Evolutionary conservation across 2,113 vertebrate genomes (phyloP).

Genomic region (Bufo bufo): DNA sequence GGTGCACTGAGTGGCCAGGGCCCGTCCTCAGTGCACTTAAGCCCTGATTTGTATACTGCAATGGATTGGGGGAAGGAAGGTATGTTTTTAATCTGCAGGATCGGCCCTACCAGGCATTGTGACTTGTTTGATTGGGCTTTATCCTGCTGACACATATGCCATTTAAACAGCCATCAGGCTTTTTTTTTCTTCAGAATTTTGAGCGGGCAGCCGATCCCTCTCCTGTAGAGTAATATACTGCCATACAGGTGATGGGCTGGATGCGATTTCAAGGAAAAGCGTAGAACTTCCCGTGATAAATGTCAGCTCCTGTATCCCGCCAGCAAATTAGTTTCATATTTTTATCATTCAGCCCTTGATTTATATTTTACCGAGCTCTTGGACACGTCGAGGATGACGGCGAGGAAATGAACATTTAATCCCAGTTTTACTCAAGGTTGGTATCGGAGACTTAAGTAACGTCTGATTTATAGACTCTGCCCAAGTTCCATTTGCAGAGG

Average conservation of each 20-base stretch:
- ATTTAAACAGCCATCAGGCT: too few species aligned
- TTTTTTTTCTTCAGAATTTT: too few species aligned
- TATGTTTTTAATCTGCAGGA: too few species aligned
- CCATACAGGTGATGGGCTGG: constrained; percentile 62
- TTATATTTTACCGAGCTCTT: constrained; percentile 64
- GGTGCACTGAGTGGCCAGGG: too few species aligned
- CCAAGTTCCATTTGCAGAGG: constrained; percentile 24
- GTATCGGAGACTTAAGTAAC: constrained; percentile 60
- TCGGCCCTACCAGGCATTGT: too few species aligned
- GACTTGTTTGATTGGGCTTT: too few species aligned
- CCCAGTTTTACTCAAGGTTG: constrained; percentile 46
- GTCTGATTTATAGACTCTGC: constrained; percentile 65
- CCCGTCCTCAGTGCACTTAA: too few species aligned
- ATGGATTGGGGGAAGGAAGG: too few species aligned
- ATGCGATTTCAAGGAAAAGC: constrained; percentile 67
- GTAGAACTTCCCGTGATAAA: constrained; percentile 63
- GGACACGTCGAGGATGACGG: constrained; percentile 60
- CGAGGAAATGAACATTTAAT: constrained; percentile 64
- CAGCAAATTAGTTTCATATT: constrained; percentile 60
- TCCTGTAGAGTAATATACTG: background rate
- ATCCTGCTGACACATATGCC: too few species aligned
- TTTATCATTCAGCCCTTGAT: constrained; percentile 68
- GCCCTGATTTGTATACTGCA: too few species aligned
- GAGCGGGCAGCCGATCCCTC: background rate
- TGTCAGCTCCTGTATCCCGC: constrained; percentile 59